A percentile compares a stretch with the other conserved stretches of the same genome.
phyloP scores from a whole-genome alignment of 2,888 invertebrate genomes.

The Poecilus cupreus region DNA sequence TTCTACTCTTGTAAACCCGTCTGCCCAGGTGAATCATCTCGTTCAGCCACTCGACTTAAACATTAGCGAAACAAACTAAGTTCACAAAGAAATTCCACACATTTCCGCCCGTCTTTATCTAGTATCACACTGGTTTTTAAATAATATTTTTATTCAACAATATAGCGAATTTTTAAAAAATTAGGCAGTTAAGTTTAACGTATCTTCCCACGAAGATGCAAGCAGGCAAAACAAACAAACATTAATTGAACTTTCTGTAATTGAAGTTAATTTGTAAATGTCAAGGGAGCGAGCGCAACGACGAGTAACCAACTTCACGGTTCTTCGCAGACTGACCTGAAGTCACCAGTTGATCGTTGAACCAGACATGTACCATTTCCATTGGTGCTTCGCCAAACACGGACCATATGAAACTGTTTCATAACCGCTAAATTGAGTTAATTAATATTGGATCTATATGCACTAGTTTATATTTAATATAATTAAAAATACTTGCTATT shows the following conservation, averaged over 20 bases:
- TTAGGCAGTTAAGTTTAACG: conserved; percentile 18
- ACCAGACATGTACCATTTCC: conserved; percentile 2
- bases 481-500: conserved; percentile 12
- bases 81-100: conserved; percentile 39
- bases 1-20: conserved; percentile 61
- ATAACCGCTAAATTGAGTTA: conserved; percentile 27
- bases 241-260: conserved; percentile 58
- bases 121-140: not conserved
- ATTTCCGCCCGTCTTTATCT: conserved; percentile 15
- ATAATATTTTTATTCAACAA: not conserved
- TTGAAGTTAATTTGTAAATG: conserved; percentile 58
- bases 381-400: conserved; percentile 18
- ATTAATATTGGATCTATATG: conserved; percentile 2
- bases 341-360: not conserved
- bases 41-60: conserved; percentile 50
- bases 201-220: conserved; percentile 47
- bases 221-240: conserved; percentile 27
- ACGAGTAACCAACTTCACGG: conserved; percentile 11
- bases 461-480: not conserved
- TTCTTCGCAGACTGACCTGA: conserved; percentile 43
- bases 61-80: conserved; percentile 35
- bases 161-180: conserved; percentile 4
- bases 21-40: conserved; percentile 61
- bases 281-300: conserved; percentile 41
- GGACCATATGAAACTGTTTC: conserved; percentile 28